Percentiles rank a stretch among this genome's conserved stretches.
phyloP scores from a whole-genome alignment of 2,113 vertebrate species.

The Cephalopterus ornatus region DNA sequence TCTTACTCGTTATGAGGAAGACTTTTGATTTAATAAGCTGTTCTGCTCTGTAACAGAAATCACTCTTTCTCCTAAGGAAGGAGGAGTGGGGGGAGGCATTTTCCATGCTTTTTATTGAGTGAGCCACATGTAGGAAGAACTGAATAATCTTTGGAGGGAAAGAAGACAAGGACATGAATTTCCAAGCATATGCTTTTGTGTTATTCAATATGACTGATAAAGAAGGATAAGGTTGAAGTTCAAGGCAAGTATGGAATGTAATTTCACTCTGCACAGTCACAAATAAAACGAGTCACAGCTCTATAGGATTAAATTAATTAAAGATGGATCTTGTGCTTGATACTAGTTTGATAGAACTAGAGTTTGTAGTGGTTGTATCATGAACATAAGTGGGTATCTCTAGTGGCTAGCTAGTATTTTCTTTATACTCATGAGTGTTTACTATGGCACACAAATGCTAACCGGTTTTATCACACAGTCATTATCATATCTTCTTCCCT shows the following conservation, averaged over 20 bases:
- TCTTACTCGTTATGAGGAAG: background rate
- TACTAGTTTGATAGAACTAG: constrained; percentile 65
- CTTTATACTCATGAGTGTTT: constrained; percentile 68
- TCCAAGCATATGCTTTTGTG: constrained; percentile 63
- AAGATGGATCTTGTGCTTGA: constrained; percentile 69
- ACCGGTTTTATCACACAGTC: constrained; percentile 60
- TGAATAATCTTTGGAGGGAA: constrained; percentile 26
- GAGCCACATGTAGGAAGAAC: constrained; percentile 33
- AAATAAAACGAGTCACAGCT: constrained; percentile 70
- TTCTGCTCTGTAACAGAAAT: background rate
- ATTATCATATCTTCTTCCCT: constrained; percentile 54
- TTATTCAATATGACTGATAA: constrained; percentile 65
- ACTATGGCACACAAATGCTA: constrained; percentile 63
- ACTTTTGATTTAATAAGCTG: constrained; percentile 24
- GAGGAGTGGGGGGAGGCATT: background rate
- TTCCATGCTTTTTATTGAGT: constrained; percentile 22
- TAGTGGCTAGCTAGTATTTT: constrained; percentile 68
- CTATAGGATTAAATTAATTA: constrained; percentile 73
- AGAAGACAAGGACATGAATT: background rate
- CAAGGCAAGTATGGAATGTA: constrained; percentile 69
- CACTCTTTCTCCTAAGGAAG: background rate
- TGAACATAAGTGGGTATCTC: constrained; percentile 71
- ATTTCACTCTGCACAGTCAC: constrained; percentile 65
- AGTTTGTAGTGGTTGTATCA: constrained; percentile 70
- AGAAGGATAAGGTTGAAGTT: constrained; percentile 69